These are phyloP conservation scores for Chymomyza amoena DNA, from an alignment of 2,888 invertebrate genomes.

Conservation along the genomic window DNA sequence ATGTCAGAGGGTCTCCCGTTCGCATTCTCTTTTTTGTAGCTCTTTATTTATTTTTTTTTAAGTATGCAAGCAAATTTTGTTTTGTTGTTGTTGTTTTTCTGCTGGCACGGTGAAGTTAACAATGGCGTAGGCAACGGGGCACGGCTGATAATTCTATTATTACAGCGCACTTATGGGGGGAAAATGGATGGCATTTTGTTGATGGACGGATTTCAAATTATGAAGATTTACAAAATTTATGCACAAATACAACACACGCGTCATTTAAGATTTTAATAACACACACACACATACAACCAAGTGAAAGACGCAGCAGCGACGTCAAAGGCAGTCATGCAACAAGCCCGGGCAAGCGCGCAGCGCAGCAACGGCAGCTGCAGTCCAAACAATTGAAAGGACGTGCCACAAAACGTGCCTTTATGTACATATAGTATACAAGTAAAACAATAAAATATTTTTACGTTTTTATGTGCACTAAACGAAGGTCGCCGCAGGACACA, in stretches of 20 bases:
- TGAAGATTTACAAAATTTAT: constrained; percentile 55
- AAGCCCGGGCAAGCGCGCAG: not conserved
- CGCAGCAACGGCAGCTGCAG: constrained; percentile 24
- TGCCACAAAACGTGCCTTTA: not conserved
- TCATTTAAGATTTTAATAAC: not conserved
- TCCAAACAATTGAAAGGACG: constrained; percentile 13
- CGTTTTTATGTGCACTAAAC: constrained; percentile 13
- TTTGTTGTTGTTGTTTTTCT: constrained; percentile 36
- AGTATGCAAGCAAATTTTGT: not conserved
- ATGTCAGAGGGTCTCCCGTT: constrained; percentile 63
- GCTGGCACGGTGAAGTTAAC: constrained; percentile 25
- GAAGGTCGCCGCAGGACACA: constrained; percentile 30
- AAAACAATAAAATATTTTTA: not conserved
- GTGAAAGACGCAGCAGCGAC: not conserved
- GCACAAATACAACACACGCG: constrained; percentile 43
- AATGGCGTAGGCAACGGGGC: constrained; percentile 16
- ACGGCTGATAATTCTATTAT: constrained; percentile 63
- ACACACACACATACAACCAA: constrained; percentile 19
- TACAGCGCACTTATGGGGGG: constrained; percentile 40
- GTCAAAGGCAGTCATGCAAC: not conserved
- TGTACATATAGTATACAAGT: not conserved
- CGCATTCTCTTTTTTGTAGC: constrained; percentile 41
- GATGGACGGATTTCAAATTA: constrained; percentile 45
- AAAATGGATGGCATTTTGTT: constrained; percentile 61
- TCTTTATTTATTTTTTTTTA: constrained; percentile 14